phyloP scores from a whole-genome alignment of 2,888 invertebrate species.

The Scelioninae gen. 2 region DNA sequence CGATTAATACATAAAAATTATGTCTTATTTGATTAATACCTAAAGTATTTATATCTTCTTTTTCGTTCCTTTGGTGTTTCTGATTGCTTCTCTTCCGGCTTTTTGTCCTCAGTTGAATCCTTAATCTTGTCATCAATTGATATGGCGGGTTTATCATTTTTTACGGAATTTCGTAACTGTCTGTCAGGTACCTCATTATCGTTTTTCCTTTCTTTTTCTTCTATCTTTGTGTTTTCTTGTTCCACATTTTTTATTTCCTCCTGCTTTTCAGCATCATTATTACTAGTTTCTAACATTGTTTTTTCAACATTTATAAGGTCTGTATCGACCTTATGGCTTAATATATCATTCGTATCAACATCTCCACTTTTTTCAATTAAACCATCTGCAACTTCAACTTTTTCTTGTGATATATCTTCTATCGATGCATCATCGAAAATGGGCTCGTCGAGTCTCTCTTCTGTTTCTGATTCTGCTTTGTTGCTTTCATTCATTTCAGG shows the following conservation, averaged over 20 bases:
- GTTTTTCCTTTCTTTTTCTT: constrained; percentile 10
- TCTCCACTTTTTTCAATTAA: not conserved
- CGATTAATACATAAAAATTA: not conserved
- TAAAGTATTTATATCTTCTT: constrained; percentile 41
- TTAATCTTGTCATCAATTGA: constrained; percentile 22
- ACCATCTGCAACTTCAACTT: not conserved
- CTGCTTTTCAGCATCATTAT: not conserved
- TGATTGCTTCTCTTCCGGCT: constrained; percentile 33
- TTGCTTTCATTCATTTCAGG: constrained; percentile 7
- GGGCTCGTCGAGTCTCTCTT: constrained; percentile 36
- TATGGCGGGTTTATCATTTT: constrained; percentile 14
- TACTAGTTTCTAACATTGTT: too few species aligned
- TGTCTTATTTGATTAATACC: constrained; percentile 9
- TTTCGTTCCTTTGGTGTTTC: constrained; percentile 45
- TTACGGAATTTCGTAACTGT: constrained; percentile 27
- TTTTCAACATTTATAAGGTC: too few species aligned
- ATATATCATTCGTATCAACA: not conserved
- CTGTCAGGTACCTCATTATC: constrained; percentile 26
- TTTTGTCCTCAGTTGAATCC: constrained; percentile 18
- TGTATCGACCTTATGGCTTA: too few species aligned
- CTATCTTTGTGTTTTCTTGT: constrained; percentile 7
- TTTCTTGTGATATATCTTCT: constrained; percentile 11
- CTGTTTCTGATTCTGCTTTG: constrained; percentile 6
- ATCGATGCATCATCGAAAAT: constrained; percentile 33
- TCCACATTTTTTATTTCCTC: not conserved